Base-by-base conservation (phyloP, 2,888 invertebrate genomes). In the Eristalinus aeneus region DNA sequence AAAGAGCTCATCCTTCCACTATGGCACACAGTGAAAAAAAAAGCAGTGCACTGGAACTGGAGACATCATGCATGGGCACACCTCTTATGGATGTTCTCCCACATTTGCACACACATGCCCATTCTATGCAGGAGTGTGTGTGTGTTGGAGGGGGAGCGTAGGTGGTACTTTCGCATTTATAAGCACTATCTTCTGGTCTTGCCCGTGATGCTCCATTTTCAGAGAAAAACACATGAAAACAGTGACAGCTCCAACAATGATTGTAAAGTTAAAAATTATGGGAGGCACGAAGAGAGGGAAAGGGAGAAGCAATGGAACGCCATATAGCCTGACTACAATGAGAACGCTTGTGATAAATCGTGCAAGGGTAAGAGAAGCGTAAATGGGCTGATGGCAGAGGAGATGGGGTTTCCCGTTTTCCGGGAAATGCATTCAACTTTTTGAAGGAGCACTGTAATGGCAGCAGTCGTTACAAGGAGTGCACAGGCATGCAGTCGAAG, bases 251-350 rank as follows among this genome's bases (percentile, higher is more conserved):
- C 63, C 81, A 81, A 81, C 80, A 81, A 85, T 76, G 85, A 81
- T 85, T 72, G 81, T 85, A 76, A 85, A 85, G 85, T 76, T 81
- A 85, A 85, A 85, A 85, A 81, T 81, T 85, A 85, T 85, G 73
- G 72, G 71, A 73, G 68, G 75, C 68, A 68, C 54, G 56, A 23
- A 34, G 73, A 58, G 36, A 6, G 39, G 54, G 56, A 16, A 5
- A 27, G 12, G 27, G 73, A 58, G 53, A 6, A 56, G 54, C 46
- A 16, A 68, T 56, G 65, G 46, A 68, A 60, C 72, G 77, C 56
- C 65, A 46, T 58, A 67, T 22, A 34, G n/a, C 20, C 12, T 27
- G 60, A 68, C 68, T 65, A 85, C 84, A 85, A 85, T 75, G 75
- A 67, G 64, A 78, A 68, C 54, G 71, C 71, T 79, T 75, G 79